A percentile compares a stretch with the other conserved stretches of the same genome.
phyloP scores from a whole-genome alignment of 2,113 vertebrate genomes.

The Mormyrus iriodes region DNA sequence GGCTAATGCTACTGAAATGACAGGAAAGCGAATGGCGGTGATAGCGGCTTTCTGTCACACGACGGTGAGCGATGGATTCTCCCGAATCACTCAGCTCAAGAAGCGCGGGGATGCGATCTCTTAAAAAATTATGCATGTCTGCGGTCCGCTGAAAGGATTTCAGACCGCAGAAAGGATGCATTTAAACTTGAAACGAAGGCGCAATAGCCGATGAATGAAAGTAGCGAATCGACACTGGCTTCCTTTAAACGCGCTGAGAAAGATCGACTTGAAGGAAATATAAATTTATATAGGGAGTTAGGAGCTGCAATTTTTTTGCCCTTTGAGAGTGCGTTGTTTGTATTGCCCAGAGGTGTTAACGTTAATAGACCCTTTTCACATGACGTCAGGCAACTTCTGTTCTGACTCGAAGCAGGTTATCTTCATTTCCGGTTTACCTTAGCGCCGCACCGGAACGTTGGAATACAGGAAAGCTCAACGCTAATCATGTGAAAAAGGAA shows the following conservation, averaged over 20 bases:
- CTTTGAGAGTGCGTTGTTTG: not conserved
- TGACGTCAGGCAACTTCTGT: too few relatives aligned
- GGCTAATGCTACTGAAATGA: conserved; percentile 8
- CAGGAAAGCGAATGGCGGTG: not conserved
- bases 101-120: not conserved
- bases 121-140: not conserved
- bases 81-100: not conserved
- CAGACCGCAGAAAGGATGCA: not conserved
- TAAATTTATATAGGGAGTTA: conserved; percentile 15
- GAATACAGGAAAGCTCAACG: too few relatives aligned
- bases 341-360: not conserved
- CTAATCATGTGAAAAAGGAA: too few relatives aligned
- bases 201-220: not conserved
- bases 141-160: not conserved
- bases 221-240: not conserved
- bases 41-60: not conserved
- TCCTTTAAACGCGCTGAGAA: not conserved
- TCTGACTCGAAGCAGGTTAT: too few relatives aligned
- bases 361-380: not conserved
- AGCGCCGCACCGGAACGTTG: too few relatives aligned
- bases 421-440: too few relatives aligned
- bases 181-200: not conserved
- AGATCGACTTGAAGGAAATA: conserved; percentile 17
- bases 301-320: not conserved
- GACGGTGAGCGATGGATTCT: not conserved